A percentile compares a stretch with the other conserved stretches of the same genome.
These are phyloP conservation scores for Riptortus pedestris DNA, from an alignment of 1,140 invertebrate genomes.

Conservation along the genomic window DNA sequence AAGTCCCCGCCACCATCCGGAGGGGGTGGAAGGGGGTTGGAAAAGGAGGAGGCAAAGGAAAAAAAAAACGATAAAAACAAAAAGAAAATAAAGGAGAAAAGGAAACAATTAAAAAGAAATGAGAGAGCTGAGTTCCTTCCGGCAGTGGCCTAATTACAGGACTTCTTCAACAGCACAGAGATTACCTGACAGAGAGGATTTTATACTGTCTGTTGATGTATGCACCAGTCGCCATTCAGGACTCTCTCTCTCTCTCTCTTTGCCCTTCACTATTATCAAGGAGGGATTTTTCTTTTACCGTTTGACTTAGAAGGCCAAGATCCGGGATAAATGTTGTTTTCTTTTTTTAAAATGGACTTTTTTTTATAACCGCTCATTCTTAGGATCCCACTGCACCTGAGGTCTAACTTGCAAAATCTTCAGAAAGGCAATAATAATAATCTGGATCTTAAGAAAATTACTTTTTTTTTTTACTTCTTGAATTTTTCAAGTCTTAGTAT, in stretches of 20 bases:
- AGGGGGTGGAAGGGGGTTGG: neutral
- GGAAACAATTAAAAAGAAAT: slow-evolving; percentile 14
- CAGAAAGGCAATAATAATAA: too few relatives aligned
- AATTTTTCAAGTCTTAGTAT: too few relatives aligned
- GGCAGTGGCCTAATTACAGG: slow-evolving; percentile 3
- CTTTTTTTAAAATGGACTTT: too few relatives aligned
- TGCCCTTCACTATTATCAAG: neutral
- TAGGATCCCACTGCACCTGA: too few relatives aligned
- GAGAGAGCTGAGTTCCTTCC: neutral
- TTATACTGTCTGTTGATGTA: neutral
- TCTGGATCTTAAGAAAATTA: too few relatives aligned
- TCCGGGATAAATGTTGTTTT: too few relatives aligned
- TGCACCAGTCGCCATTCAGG: neutral
- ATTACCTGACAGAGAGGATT: slow-evolving; percentile 2
- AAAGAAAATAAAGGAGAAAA: neutral
- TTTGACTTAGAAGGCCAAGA: too few relatives aligned
- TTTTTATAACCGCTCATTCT: too few relatives aligned
- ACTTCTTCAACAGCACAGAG: neutral
- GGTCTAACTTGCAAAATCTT: too few relatives aligned
- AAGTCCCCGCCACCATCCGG: too few relatives aligned
- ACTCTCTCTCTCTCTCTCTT: neutral
- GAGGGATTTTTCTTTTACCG: neutral
- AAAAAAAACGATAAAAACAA: neutral
- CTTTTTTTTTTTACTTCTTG: too few relatives aligned
- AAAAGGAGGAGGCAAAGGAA: neutral